phyloP scores from a whole-genome alignment of 2,797 vertebrate species.

The Oreortyx pictus region DNA sequence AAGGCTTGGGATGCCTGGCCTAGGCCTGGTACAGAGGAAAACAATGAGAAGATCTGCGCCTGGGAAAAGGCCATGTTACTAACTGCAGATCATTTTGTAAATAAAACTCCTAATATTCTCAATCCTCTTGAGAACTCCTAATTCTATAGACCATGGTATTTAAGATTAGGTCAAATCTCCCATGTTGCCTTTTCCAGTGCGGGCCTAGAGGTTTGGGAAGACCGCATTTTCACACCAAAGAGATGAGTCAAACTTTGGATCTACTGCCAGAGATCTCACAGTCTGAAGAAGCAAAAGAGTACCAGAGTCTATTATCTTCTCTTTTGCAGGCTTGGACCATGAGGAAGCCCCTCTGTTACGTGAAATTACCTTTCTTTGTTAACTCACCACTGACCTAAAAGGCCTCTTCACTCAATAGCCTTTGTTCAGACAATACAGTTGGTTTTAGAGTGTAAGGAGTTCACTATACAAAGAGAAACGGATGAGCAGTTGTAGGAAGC shows the following conservation, averaged over 20 bases:
- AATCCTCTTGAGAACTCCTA: background rate
- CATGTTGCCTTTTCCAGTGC: background rate
- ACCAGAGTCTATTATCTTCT: background rate
- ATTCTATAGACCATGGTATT: background rate
- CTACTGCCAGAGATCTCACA: background rate
- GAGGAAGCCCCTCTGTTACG: background rate
- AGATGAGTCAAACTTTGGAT: background rate
- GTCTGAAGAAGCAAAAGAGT: background rate
- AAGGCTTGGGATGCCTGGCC: background rate
- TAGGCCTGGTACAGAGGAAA: background rate
- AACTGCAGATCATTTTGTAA: background rate
- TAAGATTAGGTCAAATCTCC: background rate
- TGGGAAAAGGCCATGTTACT: background rate
- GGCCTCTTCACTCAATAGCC: background rate
- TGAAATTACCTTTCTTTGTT: background rate
- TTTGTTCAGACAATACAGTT: background rate
- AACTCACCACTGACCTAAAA: background rate
- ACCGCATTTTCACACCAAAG: conserved; percentile 5
- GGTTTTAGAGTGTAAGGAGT: background rate
- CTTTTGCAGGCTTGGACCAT: background rate
- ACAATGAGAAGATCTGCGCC: background rate
- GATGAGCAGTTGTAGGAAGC: background rate
- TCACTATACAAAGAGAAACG: background rate
- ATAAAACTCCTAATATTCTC: background rate
- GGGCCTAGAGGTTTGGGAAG: background rate